A percentile compares a stretch with the other conserved stretches of the same genome.
Evolutionary conservation across 1,140 invertebrate genomes (phyloP).

Genomic region (Bombus sylvicola): DNA sequence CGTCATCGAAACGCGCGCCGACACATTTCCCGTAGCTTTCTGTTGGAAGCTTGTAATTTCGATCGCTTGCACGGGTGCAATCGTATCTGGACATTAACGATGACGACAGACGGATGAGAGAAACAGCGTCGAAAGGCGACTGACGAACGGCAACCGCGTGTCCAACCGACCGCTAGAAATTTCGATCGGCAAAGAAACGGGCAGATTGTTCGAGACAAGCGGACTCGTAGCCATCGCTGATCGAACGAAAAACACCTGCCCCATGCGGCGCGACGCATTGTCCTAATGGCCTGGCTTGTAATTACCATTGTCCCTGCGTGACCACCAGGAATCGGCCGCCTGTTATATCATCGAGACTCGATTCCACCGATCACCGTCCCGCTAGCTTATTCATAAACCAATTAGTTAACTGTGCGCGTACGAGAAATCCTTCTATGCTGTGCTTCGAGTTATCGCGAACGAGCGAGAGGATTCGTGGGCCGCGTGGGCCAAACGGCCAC

Average conservation of each 20-base stretch:
- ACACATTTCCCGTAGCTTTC: too few species aligned
- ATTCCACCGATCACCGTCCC: background rate
- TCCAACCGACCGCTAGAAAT: too few species aligned
- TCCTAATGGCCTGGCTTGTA: constrained; percentile 68
- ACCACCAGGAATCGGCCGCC: constrained; percentile 53
- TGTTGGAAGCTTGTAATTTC: too few species aligned
- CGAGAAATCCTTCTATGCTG: too few species aligned
- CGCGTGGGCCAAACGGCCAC: constrained; percentile 5
- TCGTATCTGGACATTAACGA: too few species aligned
- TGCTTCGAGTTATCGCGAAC: background rate
- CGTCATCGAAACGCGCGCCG: too few species aligned
- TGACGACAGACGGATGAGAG: too few species aligned
- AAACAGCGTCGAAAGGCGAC: too few species aligned
- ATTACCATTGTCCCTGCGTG: constrained; percentile 71
- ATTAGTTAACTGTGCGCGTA: background rate
- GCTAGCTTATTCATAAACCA: background rate
- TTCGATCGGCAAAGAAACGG: background rate
- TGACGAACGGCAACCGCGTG: too few species aligned
- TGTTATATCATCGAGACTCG: background rate
- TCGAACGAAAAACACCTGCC: constrained; percentile 67
- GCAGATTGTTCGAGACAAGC: background rate
- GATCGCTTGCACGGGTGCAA: too few species aligned
- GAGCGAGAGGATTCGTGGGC: background rate
- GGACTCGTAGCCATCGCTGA: constrained; percentile 60
- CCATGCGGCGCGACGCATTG: constrained; percentile 70